These are phyloP conservation scores for Epinephelus cyanopodus DNA, from an alignment of 2,113 vertebrate genomes.

Conservation along the genomic window DNA sequence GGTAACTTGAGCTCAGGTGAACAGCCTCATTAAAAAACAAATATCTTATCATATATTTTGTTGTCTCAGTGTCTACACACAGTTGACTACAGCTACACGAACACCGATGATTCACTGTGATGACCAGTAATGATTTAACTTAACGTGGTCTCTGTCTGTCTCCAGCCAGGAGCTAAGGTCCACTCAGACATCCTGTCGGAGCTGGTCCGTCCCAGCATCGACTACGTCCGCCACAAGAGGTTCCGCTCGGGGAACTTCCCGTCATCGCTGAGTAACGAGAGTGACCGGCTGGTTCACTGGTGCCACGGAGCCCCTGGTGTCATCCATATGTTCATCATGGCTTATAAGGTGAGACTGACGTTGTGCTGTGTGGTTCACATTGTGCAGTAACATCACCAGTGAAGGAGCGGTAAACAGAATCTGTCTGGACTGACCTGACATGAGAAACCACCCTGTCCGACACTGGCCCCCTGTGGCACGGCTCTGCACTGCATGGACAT, in stretches of 20 bases:
- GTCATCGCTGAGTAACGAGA: constrained; percentile 96
- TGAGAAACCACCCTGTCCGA: neutral
- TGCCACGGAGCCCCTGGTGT: constrained; percentile 96
- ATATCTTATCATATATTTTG: too few species aligned
- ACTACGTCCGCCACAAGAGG: constrained; percentile 95
- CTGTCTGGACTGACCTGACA: neutral
- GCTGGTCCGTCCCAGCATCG: constrained; percentile 94
- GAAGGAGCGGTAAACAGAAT: neutral
- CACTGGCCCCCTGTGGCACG: constrained; percentile 32
- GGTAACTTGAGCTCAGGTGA: too few species aligned
- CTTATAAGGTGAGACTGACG: constrained; percentile 86
- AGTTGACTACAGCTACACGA: too few species aligned
- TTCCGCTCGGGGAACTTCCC: constrained; percentile 98
- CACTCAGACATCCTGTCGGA: constrained; percentile 88
- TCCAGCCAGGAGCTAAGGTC: constrained; percentile 91
- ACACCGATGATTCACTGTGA: too few species aligned
- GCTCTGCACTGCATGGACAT: constrained; percentile 15
- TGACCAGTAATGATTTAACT: neutral
- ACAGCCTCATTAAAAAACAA: too few species aligned
- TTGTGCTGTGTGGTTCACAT: neutral
- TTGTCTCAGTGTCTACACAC: too few species aligned
- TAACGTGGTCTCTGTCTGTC: neutral
- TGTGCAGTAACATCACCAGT: neutral
- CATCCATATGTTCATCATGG: constrained; percentile 92
- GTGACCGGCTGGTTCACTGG: constrained; percentile 96